Percentiles rank a stretch among this genome's conserved stretches.
Evolutionary conservation across 2,888 invertebrate genomes (phyloP).

Genomic region (Geotrupes spiniger): DNA sequence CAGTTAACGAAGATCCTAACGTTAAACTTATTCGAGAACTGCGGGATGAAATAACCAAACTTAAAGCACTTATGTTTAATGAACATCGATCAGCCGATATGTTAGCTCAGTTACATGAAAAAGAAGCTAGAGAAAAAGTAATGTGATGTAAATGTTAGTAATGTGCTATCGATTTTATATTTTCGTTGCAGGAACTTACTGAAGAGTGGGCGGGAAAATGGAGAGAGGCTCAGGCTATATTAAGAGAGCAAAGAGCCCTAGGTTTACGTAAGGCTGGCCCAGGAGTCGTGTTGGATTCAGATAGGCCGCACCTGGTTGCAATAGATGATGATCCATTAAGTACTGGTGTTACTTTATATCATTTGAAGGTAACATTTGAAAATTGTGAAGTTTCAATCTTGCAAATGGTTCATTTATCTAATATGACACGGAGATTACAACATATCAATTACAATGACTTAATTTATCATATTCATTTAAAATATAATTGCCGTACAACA

Average conservation of each 20-base stretch:
- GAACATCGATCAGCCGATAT: constrained; percentile 47
- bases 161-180: not conserved
- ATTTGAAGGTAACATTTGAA: constrained; percentile 69
- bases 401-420: not conserved
- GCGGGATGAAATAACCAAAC: constrained; percentile 78
- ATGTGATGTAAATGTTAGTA: not conserved
- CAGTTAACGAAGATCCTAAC: constrained; percentile 86
- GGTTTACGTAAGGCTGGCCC: constrained; percentile 84
- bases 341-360: constrained; percentile 88
- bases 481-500: no score
- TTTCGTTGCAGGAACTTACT: constrained; percentile 56
- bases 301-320: constrained; percentile 88
- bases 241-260: constrained; percentile 83
- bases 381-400: not conserved
- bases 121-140: constrained; percentile 84
- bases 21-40: constrained; percentile 83
- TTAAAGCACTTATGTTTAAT: constrained; percentile 71
- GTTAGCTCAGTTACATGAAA: constrained; percentile 81
- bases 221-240: constrained; percentile 84
- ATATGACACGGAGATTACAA: not conserved
- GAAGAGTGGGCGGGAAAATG: constrained; percentile 94
- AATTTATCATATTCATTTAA: no score
- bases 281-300: constrained; percentile 86
- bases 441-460: not conserved
- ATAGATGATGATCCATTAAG: constrained; percentile 88